These are phyloP conservation scores for Merops nubicus DNA, from an alignment of 2,113 vertebrate species.

Conservation along the genomic window DNA sequence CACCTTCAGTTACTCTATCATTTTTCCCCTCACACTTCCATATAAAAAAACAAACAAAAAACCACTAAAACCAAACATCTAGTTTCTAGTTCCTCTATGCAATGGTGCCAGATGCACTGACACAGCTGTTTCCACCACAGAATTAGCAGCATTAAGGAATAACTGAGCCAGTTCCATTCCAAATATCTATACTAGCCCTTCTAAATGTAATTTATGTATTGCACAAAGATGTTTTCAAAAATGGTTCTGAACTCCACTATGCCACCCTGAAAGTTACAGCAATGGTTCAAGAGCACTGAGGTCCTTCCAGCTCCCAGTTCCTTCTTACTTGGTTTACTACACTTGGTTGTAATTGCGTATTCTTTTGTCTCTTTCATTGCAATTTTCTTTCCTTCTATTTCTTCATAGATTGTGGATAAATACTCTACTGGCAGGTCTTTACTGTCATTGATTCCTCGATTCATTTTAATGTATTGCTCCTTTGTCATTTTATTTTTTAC, in stretches of 20 bases:
- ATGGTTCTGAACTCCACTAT: not conserved
- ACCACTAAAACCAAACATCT: not conserved
- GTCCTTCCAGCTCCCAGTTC: not conserved
- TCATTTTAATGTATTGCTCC: slow-evolving; percentile 99
- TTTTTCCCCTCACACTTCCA: not conserved
- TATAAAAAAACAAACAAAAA: too few relatives aligned
- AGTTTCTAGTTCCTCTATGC: not conserved
- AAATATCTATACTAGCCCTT: not conserved
- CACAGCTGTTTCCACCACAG: not conserved
- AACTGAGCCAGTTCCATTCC: not conserved
- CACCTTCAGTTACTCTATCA: not conserved
- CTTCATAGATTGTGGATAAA: slow-evolving; percentile 93
- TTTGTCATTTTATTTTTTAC: slow-evolving; percentile 99
- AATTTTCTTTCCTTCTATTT: slow-evolving; percentile 98
- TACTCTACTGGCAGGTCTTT: slow-evolving; percentile 97
- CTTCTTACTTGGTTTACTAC: slow-evolving; percentile 91
- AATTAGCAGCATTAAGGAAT: not conserved
- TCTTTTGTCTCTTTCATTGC: slow-evolving; percentile 97
- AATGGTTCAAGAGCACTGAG: not conserved
- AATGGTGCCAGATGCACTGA: not conserved
- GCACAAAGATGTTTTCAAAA: not conserved
- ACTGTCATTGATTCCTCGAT: slow-evolving; percentile 96
- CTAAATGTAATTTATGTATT: not conserved
- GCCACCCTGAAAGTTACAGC: not conserved
- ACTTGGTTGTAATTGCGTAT: slow-evolving; percentile 89